Base-by-base conservation (phyloP, 2,113 vertebrate species). In the Anoplopoma fimbria region DNA sequence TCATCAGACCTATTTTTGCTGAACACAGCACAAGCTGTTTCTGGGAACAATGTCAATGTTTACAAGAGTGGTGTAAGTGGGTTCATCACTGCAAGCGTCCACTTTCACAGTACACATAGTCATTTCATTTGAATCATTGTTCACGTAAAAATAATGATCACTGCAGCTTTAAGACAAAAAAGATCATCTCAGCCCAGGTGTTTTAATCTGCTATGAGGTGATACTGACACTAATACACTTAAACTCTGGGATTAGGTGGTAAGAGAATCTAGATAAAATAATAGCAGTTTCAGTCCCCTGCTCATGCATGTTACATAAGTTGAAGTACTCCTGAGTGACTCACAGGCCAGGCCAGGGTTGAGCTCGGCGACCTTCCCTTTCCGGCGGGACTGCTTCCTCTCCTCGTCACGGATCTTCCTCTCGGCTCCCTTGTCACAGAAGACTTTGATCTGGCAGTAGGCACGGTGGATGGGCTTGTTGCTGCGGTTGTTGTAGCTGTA, bases 401-500 rank as follows among this genome's bases (percentile, higher is more conserved):
- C 98, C 93, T 99, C 98, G 40, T 99, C 98, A 21, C 98, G 95
- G 94, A 99, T 99, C 94, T 99, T 99, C 88, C 98, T 97, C 81
- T 99, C 98, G 0, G 98, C 98, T 31, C 98, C 98, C 95, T 99
- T 99, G 94, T 99, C 98, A 0, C 99, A 99, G 94, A 99, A 99
- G 80, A 99, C 99, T 90, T 99, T 99, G 81, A 99, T 99, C 92
- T 99, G 99, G 95, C 99, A 99, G 94, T 94, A 98, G 51, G 97
- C 97, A 7, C 99, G 96, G 91, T 99, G 99, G 82, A 98, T 97
- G 13, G 99, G 99, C 87, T 98, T 99, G 94, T 99, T 99, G 93
- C 99, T 99, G 80, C 99, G 98, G 95, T 98, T 98, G 93, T 98
- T 99, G 91, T 99, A 99, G 93, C 98, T 99, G 90, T 99, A 99